Conservation (phyloP, 2,113 vertebrate genomes). For the Osmerus eperlanus region DNA sequence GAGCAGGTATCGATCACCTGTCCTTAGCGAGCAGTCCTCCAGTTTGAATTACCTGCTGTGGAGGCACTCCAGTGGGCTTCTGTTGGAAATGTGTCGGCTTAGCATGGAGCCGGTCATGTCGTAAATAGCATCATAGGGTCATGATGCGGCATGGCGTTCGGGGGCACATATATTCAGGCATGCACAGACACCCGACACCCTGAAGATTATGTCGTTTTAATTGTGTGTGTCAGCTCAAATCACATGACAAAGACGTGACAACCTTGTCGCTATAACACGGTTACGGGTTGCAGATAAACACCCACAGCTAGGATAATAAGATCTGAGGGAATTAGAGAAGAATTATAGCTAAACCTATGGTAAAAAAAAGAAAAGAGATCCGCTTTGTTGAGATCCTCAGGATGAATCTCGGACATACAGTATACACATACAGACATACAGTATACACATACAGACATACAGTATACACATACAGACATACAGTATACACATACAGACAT, state of each 20-base stretch:
- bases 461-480: too few species aligned
- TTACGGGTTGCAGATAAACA: too few species aligned
- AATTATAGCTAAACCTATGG: too few species aligned
- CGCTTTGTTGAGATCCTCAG: too few species aligned
- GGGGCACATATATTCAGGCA: slow-evolving; percentile 31
- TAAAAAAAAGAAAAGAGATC: too few species aligned
- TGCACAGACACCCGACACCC: slow-evolving; percentile 53
- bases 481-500: too few species aligned
- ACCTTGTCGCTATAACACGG: slow-evolving; percentile 31
- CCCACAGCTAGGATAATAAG: too few species aligned
- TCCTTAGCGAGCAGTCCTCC: slow-evolving; percentile 35
- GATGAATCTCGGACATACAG: too few species aligned
- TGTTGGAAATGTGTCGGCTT: slow-evolving; percentile 42
- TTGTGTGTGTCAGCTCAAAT: slow-evolving; percentile 43
- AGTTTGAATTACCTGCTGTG: slow-evolving; percentile 49
- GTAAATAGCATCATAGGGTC: slow-evolving; percentile 56
- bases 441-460: too few species aligned
- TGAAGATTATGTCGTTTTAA: neutral
- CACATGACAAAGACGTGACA: slow-evolving; percentile 57
- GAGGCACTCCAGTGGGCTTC: slow-evolving; percentile 29
- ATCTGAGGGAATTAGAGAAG: too few species aligned
- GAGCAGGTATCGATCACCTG: slow-evolving; percentile 45
- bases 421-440: too few species aligned
- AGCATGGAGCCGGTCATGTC: slow-evolving; percentile 46
- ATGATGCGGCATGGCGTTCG: slow-evolving; percentile 40